Evolutionary conservation across 2,888 invertebrate species (phyloP).

Genomic region (Anthoptus insignis): DNA sequence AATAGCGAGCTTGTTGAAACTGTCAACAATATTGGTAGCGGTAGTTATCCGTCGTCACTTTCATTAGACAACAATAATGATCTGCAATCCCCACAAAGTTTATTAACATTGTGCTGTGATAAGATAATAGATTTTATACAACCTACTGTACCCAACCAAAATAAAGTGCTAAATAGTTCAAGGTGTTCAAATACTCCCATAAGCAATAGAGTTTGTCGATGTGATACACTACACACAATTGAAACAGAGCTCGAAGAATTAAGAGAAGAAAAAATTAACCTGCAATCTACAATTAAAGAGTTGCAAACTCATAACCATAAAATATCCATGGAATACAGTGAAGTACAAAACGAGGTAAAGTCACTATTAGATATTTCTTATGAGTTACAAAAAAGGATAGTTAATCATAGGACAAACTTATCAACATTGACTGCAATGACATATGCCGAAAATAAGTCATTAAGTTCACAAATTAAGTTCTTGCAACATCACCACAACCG

Average conservation of each 20-base stretch:
- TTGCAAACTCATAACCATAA: constrained; percentile 59
- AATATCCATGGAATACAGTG: constrained; percentile 65
- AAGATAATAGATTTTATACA: constrained; percentile 65
- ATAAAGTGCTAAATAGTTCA: constrained; percentile 51
- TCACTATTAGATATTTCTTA: constrained; percentile 64
- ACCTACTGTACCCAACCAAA: constrained; percentile 56
- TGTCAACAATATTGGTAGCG: constrained; percentile 27
- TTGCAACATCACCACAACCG: constrained; percentile 74
- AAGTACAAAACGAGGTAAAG: constrained; percentile 64
- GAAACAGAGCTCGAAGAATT: constrained; percentile 43
- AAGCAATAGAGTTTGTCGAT: constrained; percentile 41
- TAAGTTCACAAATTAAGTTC: constrained; percentile 73
- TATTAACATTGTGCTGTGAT: constrained; percentile 71
- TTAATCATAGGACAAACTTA: constrained; percentile 73
- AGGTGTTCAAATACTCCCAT: constrained; percentile 47
- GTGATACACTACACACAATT: constrained; percentile 39
- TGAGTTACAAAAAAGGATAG: constrained; percentile 74
- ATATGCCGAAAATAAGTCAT: constrained; percentile 75
- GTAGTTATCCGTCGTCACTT: constrained; percentile 33
- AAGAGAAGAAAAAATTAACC: constrained; percentile 59
- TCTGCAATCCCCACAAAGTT: constrained; percentile 64
- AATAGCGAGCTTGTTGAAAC: background rate
- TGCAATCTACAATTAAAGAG: constrained; percentile 55
- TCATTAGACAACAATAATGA: constrained; percentile 42
- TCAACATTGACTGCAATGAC: constrained; percentile 79